Evolutionary conservation across 2,113 vertebrate species (phyloP), one percentile per base, ranked within the genome.

Genomic region (Neodon shergylaensis): DNA sequence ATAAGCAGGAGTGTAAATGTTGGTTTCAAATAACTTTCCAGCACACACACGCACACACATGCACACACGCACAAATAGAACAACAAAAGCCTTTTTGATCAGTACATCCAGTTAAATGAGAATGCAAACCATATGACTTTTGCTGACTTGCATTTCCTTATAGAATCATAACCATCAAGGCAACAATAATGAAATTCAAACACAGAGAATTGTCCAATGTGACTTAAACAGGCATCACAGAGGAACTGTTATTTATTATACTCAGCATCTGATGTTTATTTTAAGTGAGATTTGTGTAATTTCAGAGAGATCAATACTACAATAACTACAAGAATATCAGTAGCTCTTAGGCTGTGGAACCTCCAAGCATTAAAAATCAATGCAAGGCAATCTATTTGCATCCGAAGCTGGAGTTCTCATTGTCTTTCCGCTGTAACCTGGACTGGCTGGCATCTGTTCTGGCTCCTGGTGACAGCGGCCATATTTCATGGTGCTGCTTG

Each of bases 401-500:
- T 97, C 87, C 70, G 92, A 95, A 68, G 95, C 96, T 33, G 91
- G 42, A 93, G 96, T 95, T 98, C 96, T 98, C 85, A 7, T 95
- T 92, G 95, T 96, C 1, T 82, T 82, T 73, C 88, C 85, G 19
- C 9, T 77, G 96, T 98, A 82, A 91, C 49, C 73, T 6, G 96
- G 92, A 91, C 98, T 91, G 96, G 96, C 88, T 92, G 42, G 97
- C 1, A 2, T 95, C 84, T 90, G 93, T 97, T 96, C 87, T 47
- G 83, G 85, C 88, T 98, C 85, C 79, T 12, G 65, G 72, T 99
- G 99, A 99, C 99, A 99, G 99, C 1, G 94, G 98, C 98, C 98
- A 99, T 99, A 99, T 99, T 99, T 99, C 99, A 99, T 88, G 90
- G 98, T 0, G 95, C 79, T 74, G 95, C 98, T 39, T 98, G 95